These are phyloP conservation scores for Volucella inflata DNA, from an alignment of 2,888 invertebrate genomes.

Conservation along the genomic window DNA sequence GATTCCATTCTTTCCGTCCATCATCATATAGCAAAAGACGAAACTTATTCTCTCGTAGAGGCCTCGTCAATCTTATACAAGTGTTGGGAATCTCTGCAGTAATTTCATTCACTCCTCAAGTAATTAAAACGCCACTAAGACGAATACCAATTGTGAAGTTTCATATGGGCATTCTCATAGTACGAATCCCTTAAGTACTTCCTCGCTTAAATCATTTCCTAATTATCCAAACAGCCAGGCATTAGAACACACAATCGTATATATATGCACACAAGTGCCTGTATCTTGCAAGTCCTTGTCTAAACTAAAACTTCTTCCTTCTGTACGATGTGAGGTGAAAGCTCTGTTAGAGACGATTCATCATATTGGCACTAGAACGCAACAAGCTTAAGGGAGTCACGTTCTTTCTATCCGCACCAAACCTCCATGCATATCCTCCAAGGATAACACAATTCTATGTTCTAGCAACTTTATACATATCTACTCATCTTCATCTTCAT, in stretches of 20 bases:
- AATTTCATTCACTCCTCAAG: conserved; percentile 6
- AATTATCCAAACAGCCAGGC: conserved; percentile 1
- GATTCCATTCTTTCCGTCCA: too few species aligned
- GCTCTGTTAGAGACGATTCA: conserved; percentile 1
- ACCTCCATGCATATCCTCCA: background rate
- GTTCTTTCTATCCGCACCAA: background rate
- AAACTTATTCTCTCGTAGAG: too few species aligned
- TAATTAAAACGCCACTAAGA: conserved; percentile 9
- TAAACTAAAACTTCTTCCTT: conserved; percentile 10
- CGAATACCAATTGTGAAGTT: background rate
- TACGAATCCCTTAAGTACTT: background rate
- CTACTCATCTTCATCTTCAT: background rate
- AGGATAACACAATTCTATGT: conserved; percentile 6
- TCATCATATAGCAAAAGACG: too few species aligned
- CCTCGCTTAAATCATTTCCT: conserved; percentile 8
- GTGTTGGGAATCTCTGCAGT: conserved; percentile 1
- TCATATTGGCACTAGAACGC: conserved; percentile 5
- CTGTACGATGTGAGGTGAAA: background rate
- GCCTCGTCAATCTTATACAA: background rate
- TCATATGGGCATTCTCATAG: background rate
- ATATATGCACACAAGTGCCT: too few species aligned
- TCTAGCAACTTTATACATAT: background rate
- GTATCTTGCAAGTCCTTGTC: background rate
- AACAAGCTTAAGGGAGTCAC: background rate
- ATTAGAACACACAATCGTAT: background rate